phyloP scores from a whole-genome alignment of 2,797 vertebrate genomes.

The Tamandua tetradactyla region DNA sequence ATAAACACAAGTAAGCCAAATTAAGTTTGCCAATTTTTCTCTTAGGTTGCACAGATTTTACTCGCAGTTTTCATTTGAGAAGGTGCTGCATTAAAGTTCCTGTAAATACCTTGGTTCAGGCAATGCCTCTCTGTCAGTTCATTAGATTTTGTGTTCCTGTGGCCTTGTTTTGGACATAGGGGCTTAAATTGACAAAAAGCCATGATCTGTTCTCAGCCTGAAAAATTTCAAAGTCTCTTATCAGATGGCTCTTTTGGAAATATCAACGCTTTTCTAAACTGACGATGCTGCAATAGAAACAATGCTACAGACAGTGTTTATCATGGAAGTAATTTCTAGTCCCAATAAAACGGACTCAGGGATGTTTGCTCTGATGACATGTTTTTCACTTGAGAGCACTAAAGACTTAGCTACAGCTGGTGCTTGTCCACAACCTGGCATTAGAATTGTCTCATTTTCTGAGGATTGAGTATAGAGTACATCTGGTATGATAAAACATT shows the following conservation, averaged over 20 bases:
- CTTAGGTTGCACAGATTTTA: not conserved
- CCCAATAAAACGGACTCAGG: constrained; percentile 12
- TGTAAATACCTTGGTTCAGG: not conserved
- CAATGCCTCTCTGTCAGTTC: not conserved
- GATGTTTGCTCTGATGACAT: constrained; percentile 13
- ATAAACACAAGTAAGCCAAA: not conserved
- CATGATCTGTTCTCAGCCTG: not conserved
- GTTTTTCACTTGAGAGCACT: not conserved
- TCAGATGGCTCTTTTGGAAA: constrained; percentile 50
- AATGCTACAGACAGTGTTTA: not conserved
- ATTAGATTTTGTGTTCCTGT: not conserved
- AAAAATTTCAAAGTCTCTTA: constrained; percentile 44
- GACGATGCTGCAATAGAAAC: not conserved
- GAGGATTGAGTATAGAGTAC: not conserved
- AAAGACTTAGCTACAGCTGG: not conserved
- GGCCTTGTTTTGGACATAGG: not conserved
- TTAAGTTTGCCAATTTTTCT: not conserved
- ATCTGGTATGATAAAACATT: constrained; percentile 13
- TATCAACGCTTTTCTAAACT: constrained; percentile 24
- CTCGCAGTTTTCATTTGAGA: not conserved
- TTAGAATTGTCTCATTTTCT: constrained; percentile 7
- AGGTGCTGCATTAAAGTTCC: not conserved
- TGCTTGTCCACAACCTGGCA: not conserved
- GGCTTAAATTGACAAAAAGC: constrained; percentile 35
- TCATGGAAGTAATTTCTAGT: constrained; percentile 8